Evolutionary conservation across 2,797 vertebrate species (phyloP), one percentile per base, ranked within the genome.

Genomic region (Acrossocheilus fasciatus): DNA sequence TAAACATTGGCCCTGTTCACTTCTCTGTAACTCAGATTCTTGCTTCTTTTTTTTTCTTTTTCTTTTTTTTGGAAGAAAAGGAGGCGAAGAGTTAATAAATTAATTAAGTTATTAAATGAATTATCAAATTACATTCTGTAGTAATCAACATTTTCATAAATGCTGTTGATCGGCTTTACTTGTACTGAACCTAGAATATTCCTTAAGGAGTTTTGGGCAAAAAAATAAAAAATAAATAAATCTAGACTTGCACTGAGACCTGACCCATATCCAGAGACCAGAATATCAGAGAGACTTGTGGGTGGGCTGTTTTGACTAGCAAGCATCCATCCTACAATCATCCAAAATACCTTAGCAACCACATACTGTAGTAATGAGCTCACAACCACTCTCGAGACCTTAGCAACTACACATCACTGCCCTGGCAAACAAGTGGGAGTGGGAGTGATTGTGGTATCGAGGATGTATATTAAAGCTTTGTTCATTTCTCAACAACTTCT

Each of bases 261-360:
- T 14, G 75, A 77, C 11, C 34, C 20, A 20, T 20, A 52, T 34
- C 30, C 7, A 54, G 26, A 54, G 73, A 34, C 4, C 73, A 77
- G 20, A 17, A n/a, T 26, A 26, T 59, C 52, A 26, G 12, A 59
- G 52, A 59, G 36, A 43, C 23, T 78, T 78, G 54, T 78, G 12
- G 76, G 76, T 62, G 12, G 36, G 36, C 50, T 76, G 30, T 79
- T 79, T 45, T 62, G 76, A 79, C n/a, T 30, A 30, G 57, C 76
- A 78, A 78, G 54, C 57, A 41, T 41, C 52, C 23, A 41, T 23
- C 69, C 20, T 41, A 6, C 69, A 23, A 70, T 70, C 39, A 70
- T 30, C 36, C 69, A 70, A 70, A 43, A 41, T 43, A 70, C 39
- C 69, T 20, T 70, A 70, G 69, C 69, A 70, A 70, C 69, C 64